phyloP scores from a whole-genome alignment of 2,888 invertebrate species.

The Drosophila hamatofila region DNA sequence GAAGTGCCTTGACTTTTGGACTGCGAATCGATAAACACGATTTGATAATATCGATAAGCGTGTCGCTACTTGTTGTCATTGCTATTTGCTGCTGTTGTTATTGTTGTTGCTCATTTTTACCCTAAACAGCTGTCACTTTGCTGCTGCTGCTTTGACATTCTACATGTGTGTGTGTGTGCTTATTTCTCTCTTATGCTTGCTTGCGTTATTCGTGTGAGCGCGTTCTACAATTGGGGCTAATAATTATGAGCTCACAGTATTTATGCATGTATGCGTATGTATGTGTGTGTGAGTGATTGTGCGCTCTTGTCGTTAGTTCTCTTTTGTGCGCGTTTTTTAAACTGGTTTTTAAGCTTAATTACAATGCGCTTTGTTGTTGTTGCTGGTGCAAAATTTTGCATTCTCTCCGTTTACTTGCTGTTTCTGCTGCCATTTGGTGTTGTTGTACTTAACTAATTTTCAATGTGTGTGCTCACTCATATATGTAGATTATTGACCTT shows the following conservation, averaged over 20 bases:
- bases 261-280: conserved; percentile 7
- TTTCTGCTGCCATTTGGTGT: conserved; percentile 20
- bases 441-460: conserved; percentile 56
- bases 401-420: conserved; percentile 59
- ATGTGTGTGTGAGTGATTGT: conserved; percentile 24
- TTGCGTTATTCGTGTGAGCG: conserved; percentile 9
- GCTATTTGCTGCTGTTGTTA: conserved; percentile 22
- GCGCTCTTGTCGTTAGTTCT: conserved; percentile 38
- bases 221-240: conserved; percentile 56
- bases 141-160: conserved; percentile 40
- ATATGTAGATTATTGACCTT: conserved; percentile 76
- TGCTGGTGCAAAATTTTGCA: conserved; percentile 66
- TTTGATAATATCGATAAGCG: conserved; percentile 31
- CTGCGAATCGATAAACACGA: conserved; percentile 33
- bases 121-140: conserved; percentile 76
- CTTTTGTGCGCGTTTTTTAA: conserved; percentile 57
- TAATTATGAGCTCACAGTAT: conserved; percentile 53
- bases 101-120: conserved; percentile 54
- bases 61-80: conserved; percentile 52
- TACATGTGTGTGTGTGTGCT: conserved; percentile 10
- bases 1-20: conserved; percentile 2
- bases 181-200: conserved; percentile 9
- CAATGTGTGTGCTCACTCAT: conserved; percentile 54
- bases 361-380: conserved; percentile 68
- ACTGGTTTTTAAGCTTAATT: conserved; percentile 78